Conservation (phyloP, 2,888 invertebrate genomes). For the Eupithecia tripunctaria region DNA sequence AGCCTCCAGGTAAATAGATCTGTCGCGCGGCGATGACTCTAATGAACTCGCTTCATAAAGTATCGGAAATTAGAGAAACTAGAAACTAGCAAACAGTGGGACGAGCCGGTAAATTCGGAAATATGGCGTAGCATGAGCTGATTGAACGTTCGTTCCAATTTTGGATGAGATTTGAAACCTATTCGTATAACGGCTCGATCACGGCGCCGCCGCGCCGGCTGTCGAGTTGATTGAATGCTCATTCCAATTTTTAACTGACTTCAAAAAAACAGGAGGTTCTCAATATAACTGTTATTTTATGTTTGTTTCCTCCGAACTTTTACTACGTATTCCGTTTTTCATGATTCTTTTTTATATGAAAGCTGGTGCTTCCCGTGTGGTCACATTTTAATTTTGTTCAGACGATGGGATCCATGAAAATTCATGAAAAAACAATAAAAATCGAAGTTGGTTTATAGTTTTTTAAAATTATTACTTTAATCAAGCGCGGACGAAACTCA, state of each 20-base stretch:
- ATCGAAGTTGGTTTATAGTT: too few relatives aligned
- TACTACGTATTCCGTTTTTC: too few relatives aligned
- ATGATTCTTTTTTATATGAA: too few relatives aligned
- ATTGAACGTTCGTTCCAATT: background rate
- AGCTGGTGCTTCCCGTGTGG: too few relatives aligned
- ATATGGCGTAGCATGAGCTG: background rate
- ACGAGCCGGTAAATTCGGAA: background rate
- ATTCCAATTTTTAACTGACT: slow-evolving; percentile 2
- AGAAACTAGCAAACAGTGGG: background rate
- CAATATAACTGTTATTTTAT: too few relatives aligned
- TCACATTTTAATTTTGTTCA: too few relatives aligned
- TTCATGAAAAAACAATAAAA: too few relatives aligned
- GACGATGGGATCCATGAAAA: too few relatives aligned
- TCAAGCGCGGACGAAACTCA: background rate
- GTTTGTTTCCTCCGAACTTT: too few relatives aligned
- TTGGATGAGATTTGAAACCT: background rate
- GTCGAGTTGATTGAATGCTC: background rate
- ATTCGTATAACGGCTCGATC: background rate
- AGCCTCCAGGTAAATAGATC: background rate
- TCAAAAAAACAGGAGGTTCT: too few relatives aligned
- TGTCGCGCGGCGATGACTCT: background rate
- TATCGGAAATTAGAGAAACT: background rate
- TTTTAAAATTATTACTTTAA: too few relatives aligned
- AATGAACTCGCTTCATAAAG: background rate
- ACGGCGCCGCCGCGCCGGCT: background rate